These are phyloP conservation scores for Mesodorylaimus sp. DNA, from an alignment of 2,888 invertebrate genomes.

Conservation along the genomic window DNA sequence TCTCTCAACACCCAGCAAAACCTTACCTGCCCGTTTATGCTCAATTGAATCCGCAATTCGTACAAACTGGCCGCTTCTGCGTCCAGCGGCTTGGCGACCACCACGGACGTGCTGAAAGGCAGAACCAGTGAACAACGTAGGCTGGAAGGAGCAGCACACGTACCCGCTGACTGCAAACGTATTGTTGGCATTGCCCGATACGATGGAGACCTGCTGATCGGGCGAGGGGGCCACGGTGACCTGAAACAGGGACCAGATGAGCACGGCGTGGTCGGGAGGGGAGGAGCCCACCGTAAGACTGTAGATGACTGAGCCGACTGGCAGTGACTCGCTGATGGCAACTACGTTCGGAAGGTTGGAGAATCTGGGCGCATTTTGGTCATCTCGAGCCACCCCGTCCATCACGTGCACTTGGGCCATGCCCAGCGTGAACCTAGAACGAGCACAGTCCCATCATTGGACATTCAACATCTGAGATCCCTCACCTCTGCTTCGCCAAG, in stretches of 20 bases:
- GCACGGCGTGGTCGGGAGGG: background rate
- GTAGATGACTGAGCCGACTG: background rate
- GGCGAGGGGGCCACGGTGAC: background rate
- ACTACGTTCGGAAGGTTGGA: background rate
- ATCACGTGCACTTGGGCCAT: background rate
- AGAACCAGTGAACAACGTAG: background rate
- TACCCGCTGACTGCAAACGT: constrained; percentile 35
- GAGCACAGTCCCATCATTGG: background rate
- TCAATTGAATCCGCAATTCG: constrained; percentile 8
- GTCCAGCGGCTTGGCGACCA: constrained; percentile 77
- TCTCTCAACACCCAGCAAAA: background rate
- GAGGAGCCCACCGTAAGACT: background rate
- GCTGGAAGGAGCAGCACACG: constrained; percentile 30
- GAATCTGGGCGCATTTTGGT: background rate
- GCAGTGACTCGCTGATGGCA: background rate
- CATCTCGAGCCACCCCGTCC: too few species aligned
- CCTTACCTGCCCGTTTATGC: background rate
- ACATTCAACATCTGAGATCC: background rate
- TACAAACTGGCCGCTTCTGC: constrained; percentile 73
- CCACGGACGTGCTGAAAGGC: constrained; percentile 37
- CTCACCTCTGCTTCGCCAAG: background rate
- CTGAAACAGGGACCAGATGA: background rate
- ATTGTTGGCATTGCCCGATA: background rate
- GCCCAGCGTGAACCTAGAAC: background rate
- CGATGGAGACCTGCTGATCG: background rate